These are phyloP conservation scores for Cossypha caffra DNA, from an alignment of 2,797 vertebrate species.

Conservation along the genomic window DNA sequence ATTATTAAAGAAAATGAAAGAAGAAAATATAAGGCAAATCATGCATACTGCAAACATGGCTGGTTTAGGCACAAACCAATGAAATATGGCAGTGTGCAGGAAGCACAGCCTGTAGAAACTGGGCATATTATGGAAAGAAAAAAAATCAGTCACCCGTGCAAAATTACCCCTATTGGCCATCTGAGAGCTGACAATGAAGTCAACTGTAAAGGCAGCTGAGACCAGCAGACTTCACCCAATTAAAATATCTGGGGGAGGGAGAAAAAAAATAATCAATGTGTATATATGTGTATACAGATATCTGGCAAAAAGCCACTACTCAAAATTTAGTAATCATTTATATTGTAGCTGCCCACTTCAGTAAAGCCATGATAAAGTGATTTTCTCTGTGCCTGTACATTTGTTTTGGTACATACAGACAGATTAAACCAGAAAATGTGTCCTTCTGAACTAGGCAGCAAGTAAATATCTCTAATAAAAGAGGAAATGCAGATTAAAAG, in stretches of 20 bases:
- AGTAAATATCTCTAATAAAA: not conserved
- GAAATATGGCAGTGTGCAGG: not conserved
- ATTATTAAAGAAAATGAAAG: not conserved
- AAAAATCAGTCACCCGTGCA: not conserved
- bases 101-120: slow-evolving; percentile 17
- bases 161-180: slow-evolving; percentile 59
- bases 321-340: not conserved
- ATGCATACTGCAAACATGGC: not conserved
- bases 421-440: not conserved
- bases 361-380: not conserved
- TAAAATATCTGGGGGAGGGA: not conserved
- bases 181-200: slow-evolving; percentile 59
- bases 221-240: slow-evolving; percentile 18
- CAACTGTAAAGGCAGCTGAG: slow-evolving; percentile 63
- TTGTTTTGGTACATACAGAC: not conserved
- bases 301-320: not conserved
- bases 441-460: not conserved
- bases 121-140: slow-evolving; percentile 23
- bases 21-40: not conserved
- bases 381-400: not conserved
- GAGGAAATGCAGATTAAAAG: not conserved
- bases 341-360: not conserved
- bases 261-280: not conserved
- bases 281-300: not conserved
- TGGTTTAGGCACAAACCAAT: not conserved